phyloP scores from a whole-genome alignment of 1,140 invertebrate species.

The Zaprionus gabonicus region DNA sequence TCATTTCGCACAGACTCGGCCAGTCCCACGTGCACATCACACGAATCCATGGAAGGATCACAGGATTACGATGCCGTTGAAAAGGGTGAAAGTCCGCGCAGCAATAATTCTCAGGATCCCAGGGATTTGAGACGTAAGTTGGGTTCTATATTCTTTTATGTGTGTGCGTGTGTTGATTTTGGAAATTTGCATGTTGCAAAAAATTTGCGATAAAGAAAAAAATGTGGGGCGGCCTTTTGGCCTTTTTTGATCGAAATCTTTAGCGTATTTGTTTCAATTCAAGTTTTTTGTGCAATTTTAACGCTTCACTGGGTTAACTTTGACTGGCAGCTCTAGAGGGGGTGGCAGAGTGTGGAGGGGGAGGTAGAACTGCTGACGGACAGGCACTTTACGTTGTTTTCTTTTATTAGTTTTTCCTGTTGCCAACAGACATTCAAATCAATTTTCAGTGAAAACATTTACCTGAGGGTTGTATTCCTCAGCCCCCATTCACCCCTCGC shows the following conservation, averaged over 20 bases:
- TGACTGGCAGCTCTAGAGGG: conserved; percentile 66
- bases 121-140: conserved; percentile 84
- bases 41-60: conserved; percentile 84
- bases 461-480: conserved; percentile 56
- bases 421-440: conserved; percentile 42
- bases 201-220: conserved; percentile 71
- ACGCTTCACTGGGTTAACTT: conserved; percentile 81
- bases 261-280: conserved; percentile 79
- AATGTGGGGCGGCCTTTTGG: conserved; percentile 15
- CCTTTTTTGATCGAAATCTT: conserved; percentile 73
- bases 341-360: not conserved
- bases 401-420: conserved; percentile 40
- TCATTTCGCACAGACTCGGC: conserved; percentile 84
- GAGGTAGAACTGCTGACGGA: conserved; percentile 7
- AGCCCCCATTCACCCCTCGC: not conserved
- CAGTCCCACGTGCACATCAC: conserved; percentile 84
- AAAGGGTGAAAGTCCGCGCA: conserved; percentile 84
- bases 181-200: conserved; percentile 69
- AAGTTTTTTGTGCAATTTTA: conserved; percentile 78
- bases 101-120: conserved; percentile 84
- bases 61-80: conserved; percentile 84
- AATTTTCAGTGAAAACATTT: conserved; percentile 42
- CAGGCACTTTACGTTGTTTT: conserved; percentile 11
- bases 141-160: conserved; percentile 41
- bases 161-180: conserved; percentile 43